Conservation (phyloP, 2,113 vertebrate genomes). For the Ptilonorhynchus violaceus region DNA sequence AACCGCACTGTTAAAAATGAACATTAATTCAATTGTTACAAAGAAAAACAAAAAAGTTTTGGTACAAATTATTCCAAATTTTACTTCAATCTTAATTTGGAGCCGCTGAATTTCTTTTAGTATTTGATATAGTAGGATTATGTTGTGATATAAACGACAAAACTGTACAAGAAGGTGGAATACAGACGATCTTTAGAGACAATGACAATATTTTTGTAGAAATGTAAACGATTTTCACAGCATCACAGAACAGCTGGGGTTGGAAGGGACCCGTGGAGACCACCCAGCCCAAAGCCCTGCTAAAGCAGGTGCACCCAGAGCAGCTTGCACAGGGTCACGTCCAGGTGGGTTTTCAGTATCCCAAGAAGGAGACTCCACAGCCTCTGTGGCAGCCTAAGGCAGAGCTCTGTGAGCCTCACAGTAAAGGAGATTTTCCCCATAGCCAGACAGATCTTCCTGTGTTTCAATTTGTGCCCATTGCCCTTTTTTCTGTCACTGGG, state of each 20-base stretch:
- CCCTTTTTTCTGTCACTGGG: not conserved
- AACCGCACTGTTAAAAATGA: not conserved
- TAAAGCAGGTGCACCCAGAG: not conserved
- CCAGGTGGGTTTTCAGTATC: not conserved
- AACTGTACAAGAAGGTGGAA: not conserved
- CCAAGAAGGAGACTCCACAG: not conserved
- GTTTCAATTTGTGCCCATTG: not conserved
- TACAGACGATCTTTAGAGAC: not conserved
- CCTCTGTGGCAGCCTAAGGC: not conserved
- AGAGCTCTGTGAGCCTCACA: not conserved
- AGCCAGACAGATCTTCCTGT: not conserved
- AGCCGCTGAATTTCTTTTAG: not conserved
- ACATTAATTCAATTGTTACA: not conserved
- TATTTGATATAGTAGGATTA: not conserved
- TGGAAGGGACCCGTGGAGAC: not conserved
- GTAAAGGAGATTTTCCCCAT: not conserved
- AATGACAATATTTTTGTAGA: not conserved
- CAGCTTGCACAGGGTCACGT: too few species aligned
- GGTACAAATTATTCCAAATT: not conserved
- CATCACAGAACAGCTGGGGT: not conserved
- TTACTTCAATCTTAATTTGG: too few species aligned
- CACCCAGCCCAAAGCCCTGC: too few species aligned
- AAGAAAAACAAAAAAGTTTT: not conserved
- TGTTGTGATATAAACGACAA: not conserved
- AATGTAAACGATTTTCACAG: not conserved